Evolutionary conservation across 2,113 vertebrate species (phyloP).

Genomic region (Paraplagusia blochii): DNA sequence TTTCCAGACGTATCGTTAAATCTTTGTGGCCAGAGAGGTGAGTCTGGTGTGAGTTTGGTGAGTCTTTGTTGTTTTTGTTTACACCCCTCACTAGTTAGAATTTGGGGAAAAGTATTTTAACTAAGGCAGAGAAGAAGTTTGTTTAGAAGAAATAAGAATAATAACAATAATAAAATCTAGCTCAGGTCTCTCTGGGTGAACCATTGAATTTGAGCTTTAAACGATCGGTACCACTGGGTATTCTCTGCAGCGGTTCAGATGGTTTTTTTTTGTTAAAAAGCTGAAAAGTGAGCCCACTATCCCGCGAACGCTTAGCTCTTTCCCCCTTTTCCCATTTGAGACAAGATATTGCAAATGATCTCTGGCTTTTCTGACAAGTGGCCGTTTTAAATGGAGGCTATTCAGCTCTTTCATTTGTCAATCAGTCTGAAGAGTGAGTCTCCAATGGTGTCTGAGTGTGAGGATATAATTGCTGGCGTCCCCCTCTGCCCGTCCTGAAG

Average conservation of each 20-base stretch:
- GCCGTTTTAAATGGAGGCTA: conserved; percentile 66
- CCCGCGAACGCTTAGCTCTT: conserved; percentile 55
- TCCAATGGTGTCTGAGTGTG: conserved; percentile 49
- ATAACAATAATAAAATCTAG: conserved; percentile 23
- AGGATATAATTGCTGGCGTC: conserved; percentile 70
- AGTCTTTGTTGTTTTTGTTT: conserved; percentile 22
- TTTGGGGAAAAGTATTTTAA: conserved; percentile 2
- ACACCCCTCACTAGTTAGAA: conserved; percentile 6
- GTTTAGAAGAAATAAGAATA: conserved; percentile 19
- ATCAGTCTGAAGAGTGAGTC: conserved; percentile 65
- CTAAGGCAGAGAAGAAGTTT: conserved; percentile 13
- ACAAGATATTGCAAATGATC: conserved; percentile 72
- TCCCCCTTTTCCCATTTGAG: conserved; percentile 61
- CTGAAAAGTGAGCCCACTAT: conserved; percentile 66
- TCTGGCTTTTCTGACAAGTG: conserved; percentile 57
- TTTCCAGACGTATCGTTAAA: conserved; percentile 27
- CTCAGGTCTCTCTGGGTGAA: conserved; percentile 26
- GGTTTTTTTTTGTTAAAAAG: conserved; percentile 60
- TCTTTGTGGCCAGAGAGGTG: conserved; percentile 18
- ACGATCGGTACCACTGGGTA: conserved; percentile 47
- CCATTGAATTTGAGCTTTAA: conserved; percentile 52
- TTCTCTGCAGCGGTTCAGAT: conserved; percentile 54
- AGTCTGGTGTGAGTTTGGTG: conserved; percentile 15
- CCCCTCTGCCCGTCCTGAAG: conserved; percentile 52
- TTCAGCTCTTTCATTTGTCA: conserved; percentile 76